phyloP scores from a whole-genome alignment of 2,797 vertebrate species.

The Poecilia velifera region DNA sequence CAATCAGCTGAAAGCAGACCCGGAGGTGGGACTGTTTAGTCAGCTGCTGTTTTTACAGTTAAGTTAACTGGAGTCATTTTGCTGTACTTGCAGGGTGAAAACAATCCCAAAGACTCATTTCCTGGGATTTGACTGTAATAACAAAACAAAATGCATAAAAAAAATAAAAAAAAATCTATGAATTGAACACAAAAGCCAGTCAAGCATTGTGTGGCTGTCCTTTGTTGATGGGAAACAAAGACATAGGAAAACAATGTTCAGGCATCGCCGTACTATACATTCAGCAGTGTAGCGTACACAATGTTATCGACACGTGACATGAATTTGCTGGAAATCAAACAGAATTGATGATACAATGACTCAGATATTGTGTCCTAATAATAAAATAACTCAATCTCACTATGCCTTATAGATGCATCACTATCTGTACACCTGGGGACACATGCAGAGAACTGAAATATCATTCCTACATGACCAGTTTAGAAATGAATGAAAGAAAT shows the following conservation, averaged over 20 bases:
- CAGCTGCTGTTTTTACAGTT: conserved; percentile 15
- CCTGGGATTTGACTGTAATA: neutral
- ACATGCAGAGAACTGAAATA: neutral
- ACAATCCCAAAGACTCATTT: neutral
- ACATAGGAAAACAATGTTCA: neutral
- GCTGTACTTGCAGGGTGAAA: conserved; percentile 5
- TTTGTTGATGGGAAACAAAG: neutral
- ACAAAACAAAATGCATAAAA: neutral
- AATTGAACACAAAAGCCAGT: conserved; percentile 1
- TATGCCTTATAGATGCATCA: too few species aligned
- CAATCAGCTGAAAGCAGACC: neutral
- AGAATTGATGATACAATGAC: too few species aligned
- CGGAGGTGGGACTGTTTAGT: conserved; percentile 12
- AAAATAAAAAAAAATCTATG: too few species aligned
- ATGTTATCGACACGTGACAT: neutral
- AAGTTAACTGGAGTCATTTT: conserved; percentile 15
- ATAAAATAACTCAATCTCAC: too few species aligned
- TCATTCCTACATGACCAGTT: neutral
- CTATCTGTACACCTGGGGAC: neutral
- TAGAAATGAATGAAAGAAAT: neutral
- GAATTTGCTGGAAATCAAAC: neutral
- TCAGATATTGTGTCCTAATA: too few species aligned
- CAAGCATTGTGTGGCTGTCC: neutral
- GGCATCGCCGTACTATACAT: neutral
- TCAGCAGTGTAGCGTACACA: neutral